A percentile compares a stretch with the other conserved stretches of the same genome.
These are phyloP conservation scores for Cinara cedri DNA, from an alignment of 2,888 invertebrate species.

Conservation along the genomic window DNA sequence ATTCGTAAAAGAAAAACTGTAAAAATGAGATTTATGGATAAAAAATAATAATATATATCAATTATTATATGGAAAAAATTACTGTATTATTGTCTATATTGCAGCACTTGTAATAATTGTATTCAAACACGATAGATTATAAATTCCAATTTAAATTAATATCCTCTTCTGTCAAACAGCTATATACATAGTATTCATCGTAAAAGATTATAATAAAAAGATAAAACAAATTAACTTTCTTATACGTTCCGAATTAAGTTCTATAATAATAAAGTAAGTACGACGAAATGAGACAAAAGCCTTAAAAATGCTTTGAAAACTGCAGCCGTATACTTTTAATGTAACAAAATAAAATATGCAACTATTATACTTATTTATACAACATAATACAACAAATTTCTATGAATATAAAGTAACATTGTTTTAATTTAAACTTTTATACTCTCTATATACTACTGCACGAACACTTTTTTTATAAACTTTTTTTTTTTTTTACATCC, in stretches of 20 bases:
- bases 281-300: background rate
- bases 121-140: too few relatives aligned
- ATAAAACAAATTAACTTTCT: constrained; percentile 16
- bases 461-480: too few relatives aligned
- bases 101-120: too few relatives aligned
- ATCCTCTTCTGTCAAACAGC: background rate
- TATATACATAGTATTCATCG: background rate
- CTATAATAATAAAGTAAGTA: background rate
- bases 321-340: constrained; percentile 8
- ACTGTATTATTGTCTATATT: too few relatives aligned
- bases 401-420: constrained; percentile 2
- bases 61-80: too few relatives aligned
- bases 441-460: too few relatives aligned
- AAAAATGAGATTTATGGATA: too few relatives aligned
- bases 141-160: constrained; percentile 11
- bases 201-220: constrained; percentile 10
- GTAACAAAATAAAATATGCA: background rate
- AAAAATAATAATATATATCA: too few relatives aligned
- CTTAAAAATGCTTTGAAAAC: background rate
- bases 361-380: background rate
- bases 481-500: too few relatives aligned
- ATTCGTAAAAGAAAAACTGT: too few relatives aligned
- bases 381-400: constrained; percentile 2
- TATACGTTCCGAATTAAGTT: background rate
- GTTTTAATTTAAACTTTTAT: background rate